Base-by-base conservation (phyloP, 2,113 vertebrate species). In the Cephalopterus ornatus region DNA sequence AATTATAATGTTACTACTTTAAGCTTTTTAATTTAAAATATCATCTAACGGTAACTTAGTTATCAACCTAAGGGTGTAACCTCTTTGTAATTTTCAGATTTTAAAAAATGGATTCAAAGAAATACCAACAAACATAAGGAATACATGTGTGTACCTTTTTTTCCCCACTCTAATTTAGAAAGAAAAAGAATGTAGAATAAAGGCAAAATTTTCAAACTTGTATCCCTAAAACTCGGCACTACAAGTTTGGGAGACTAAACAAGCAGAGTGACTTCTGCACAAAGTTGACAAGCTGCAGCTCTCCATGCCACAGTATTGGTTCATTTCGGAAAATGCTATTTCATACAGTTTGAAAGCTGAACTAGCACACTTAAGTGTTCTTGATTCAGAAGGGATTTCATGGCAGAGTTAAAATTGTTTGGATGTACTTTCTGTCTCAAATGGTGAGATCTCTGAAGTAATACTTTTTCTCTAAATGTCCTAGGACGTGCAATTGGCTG, bases 61-160 rank as follows among this genome's bases (percentile, higher is more conserved):
- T 49, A 85, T 23, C 59, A 71, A 19, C 32, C 22, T 66, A 24
- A 56, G 2, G 5, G 65, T 14, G 6, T 6, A 74, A 70, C 4
- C 27, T 49, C 68, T 70, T 27, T 11, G 6, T 22, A 21, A 53
- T 68, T 55, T 58, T 72, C 62, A 56, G 30, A 26, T 59, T 89
- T 53, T 4, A 6, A 61, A 59, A 75, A 80, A n/a, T 1, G 0
- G 6, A 76, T 70, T 83, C 9, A 68, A 91, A 79, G 27, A 79
- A 92, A 72, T 39, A 35, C 3, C 63, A 73, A 84, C 9, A 68
- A 71, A 11, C 4, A 14, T 37, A 85, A 55, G 32, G 35, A 61
- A 23, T 12, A 50, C 11, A 46, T 1, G 0, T 8, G 5, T n/a
- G 12, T 8, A 37, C 3, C 3, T 28, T 30, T 28, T 30, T 71